These are phyloP conservation scores for Brotula barbata DNA, from an alignment of 2,797 vertebrate species.

Conservation along the genomic window DNA sequence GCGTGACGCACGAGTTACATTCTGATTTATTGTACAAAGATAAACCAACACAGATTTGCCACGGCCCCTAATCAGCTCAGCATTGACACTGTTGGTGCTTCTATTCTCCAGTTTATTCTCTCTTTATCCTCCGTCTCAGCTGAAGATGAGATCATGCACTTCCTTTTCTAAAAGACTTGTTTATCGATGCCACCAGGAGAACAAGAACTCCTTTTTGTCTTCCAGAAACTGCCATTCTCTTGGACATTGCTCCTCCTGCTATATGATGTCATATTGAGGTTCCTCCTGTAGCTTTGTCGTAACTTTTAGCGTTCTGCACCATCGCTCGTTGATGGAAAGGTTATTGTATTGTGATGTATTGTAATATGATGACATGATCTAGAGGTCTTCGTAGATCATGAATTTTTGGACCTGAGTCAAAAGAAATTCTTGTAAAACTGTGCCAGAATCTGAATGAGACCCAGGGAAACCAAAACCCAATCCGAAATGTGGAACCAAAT, in stretches of 20 bases:
- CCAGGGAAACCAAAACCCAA: too few species aligned
- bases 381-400: too few species aligned
- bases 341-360: too few species aligned
- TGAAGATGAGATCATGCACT: slow-evolving; percentile 50
- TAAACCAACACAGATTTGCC: slow-evolving; percentile 27
- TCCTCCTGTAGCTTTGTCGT: slow-evolving; percentile 23
- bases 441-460: too few species aligned
- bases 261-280: too few species aligned
- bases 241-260: slow-evolving; percentile 53
- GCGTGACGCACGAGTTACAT: too few species aligned
- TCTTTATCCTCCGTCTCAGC: slow-evolving; percentile 34
- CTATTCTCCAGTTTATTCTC: slow-evolving; percentile 36
- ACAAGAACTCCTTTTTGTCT: slow-evolving; percentile 53
- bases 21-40: slow-evolving; percentile 64
- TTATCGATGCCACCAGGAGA: slow-evolving; percentile 37
- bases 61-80: slow-evolving; percentile 31
- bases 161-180: slow-evolving; percentile 30
- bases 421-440: too few species aligned
- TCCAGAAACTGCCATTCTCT: slow-evolving; percentile 51
- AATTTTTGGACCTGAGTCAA: too few species aligned
- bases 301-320: slow-evolving; percentile 17
- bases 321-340: slow-evolving; percentile 12
- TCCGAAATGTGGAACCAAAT: too few species aligned
- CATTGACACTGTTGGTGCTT: slow-evolving; percentile 41
- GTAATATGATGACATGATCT: too few species aligned